Percentiles rank a stretch among this genome's conserved stretches.
Evolutionary conservation across 2,888 invertebrate species (phyloP).

Genomic region (Biston stratarius): DNA sequence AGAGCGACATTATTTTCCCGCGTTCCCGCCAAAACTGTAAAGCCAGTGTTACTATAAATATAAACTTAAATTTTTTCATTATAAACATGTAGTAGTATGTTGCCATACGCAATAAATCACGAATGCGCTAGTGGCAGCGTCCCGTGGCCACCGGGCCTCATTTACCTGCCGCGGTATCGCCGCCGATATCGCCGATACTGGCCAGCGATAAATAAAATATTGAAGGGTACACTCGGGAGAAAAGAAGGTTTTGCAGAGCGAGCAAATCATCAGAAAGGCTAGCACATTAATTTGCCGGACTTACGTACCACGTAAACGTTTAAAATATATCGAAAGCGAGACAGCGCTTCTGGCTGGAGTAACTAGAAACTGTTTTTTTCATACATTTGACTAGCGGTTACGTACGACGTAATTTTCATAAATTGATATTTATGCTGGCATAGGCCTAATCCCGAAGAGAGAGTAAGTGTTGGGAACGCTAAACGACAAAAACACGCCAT

Average conservation of each 20-base stretch:
- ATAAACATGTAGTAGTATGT: background rate
- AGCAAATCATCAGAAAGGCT: background rate
- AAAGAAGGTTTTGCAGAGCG: background rate
- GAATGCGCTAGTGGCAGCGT: conserved; percentile 49
- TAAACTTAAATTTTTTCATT: background rate
- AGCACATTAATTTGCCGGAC: no score
- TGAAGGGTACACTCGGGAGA: conserved; percentile 63
- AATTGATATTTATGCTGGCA: no score
- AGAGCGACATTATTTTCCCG: no score
- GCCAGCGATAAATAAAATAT: conserved; percentile 80
- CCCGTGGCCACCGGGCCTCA: conserved; percentile 61
- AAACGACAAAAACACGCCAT: no score
- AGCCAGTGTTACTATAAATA: background rate
- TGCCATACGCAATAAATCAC: conserved; percentile 60
- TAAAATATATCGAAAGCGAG: no score
- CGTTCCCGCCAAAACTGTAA: background rate
- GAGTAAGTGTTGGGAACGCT: no score
- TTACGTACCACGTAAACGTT: no score
- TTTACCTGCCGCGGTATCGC: conserved; percentile 74
- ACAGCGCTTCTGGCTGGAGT: no score
- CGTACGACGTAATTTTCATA: no score
- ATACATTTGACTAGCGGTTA: no score
- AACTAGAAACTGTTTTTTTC: no score
- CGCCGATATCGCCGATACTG: conserved; percentile 74
- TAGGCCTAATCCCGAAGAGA: no score